Evolutionary conservation across 2,113 vertebrate species (phyloP), one percentile per base, ranked within the genome.

Genomic region (Acinonyx jubatus): DNA sequence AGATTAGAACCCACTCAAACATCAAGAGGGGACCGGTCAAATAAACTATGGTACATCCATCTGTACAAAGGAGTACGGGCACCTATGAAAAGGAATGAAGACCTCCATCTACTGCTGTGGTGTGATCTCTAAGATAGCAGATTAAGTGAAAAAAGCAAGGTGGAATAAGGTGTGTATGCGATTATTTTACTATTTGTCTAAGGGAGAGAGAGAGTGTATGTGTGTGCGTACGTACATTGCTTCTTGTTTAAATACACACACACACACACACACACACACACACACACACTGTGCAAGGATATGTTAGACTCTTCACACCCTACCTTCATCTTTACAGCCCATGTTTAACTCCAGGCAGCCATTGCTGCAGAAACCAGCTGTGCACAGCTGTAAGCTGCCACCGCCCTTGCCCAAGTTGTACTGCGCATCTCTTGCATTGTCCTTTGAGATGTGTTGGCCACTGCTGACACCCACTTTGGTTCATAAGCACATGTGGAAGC

Each of bases 171-270:
- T 31, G 41, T n/a, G 8, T 31, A 31, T 16, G 71, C 55, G 38
- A 41, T 45, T 74, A 83, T n/a, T 91, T 66, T 69, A 52, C 50
- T 36, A 38, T 69, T 96, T 94, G n/a, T 81, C 79, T 96, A 63
- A 89, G 38, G 73, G 14, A 45, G 2, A 76, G 71, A 74, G 71
- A 36, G 15, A 38, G 68, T 33, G 1, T 50, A 16, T 52, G n/a
- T 57, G 50, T 11, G 55, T 57, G 4, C 61, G 1, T 52, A 18
- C 31, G 15, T 69, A 29, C 41, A 52, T 50, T n/a, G 29, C n/a
- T 23, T 87, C n/a, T 57, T 63, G 4, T 89, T 38, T 80, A 10
- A 16, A 13, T 7, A 61, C 7, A 61, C 2, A 61, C 57, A 61
- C 16, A 55, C 5, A 57, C 19, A 57, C 55, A 57, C 55, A 57